Base-by-base conservation (phyloP, 2,888 invertebrate genomes). In the Mycalesis mineus region DNA sequence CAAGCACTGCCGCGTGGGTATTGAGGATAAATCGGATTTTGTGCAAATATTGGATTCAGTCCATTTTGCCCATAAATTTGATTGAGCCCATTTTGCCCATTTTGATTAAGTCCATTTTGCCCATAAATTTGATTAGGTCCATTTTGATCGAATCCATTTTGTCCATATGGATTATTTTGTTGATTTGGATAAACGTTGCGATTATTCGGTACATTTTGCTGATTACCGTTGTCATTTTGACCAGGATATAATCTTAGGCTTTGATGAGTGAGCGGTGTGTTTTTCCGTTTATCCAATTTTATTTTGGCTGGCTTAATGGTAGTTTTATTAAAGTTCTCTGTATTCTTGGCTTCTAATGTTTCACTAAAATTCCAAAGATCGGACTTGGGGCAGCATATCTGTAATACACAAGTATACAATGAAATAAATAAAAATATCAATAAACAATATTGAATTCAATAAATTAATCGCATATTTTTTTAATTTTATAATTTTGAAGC, bases 301-400 rank as follows among this genome's bases (percentile, higher is more conserved):
- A 29, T 13, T 9, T 33, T 5, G 22, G 3, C 22, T 22, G 31
- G 14, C 31, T 47, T 31, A 15, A 15, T 15, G 13, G 13, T 31
- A 7, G 14, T 33, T 11, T 31, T 47, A 9, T 33, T 47, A 33
- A 15, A 15, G 15, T 9, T 17, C 9, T 33, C 33, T 5, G 15
- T 15, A 29, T 6, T 8, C 33, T 8, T 14, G 13, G 2, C 14
- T 11, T 5, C 22, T 17, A 9, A 45, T 14, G 7, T n/a, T 33
- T 47, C 31, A n/a, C n/a, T n/a, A n/a, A n/a, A n/a, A n/a, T 47
- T 11, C 47, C 47, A 47, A 53, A 74, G 56, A 33, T 68, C 70
- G n/a, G 57, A 57, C 55, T 68, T 70, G 5, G 78, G 74, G 60
- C 84, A 84, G 61, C 84, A 84, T 9, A 83, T 70, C 84, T 84